Base-by-base conservation (phyloP, 2,797 vertebrate genomes). In the Ambastaia sidthimunki region DNA sequence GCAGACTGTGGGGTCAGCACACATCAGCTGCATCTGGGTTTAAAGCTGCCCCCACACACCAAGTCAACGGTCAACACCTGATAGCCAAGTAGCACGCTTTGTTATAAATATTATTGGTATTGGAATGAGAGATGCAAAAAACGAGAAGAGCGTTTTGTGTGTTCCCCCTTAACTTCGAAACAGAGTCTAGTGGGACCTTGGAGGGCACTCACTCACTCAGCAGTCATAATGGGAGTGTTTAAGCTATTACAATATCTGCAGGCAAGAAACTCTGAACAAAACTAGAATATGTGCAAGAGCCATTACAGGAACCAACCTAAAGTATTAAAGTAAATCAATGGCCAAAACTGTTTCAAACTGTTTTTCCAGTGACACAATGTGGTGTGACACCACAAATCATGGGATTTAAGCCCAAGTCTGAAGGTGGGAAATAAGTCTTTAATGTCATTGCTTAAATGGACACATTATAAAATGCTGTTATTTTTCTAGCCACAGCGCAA, bases 181-280 rank as follows among this genome's bases (percentile, higher is more conserved):
- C 34, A 0, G 4, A 60, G 69, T 73, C 62, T 16, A 54, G 18
- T 66, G 63, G 68, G 11, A 44, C 41, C 54, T 65, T 54, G 62
- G 72, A 81, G 31, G 41, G 73, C 82, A 76, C 57, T 70, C 37
- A 76, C 59, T 16, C 82, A 76, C 57, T 70, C 37, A 76, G 66
- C 19, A 60, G 71, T 78, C 72, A 73, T 48, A 68, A 28, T 76
- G 10, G 4, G 2, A 63, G 78, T 69, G 81, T 80, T 81, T 48
- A 72, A 82, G 69, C 74, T 63, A 71, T 59, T 50, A 18, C 19
- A 60, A 81, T 71, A 77, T 78, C 52, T 75, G 23, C 13, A 23
- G 15, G 23, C 21, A 60, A 60, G 4, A 13, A 25, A 4, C 11
- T 28, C 23, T 5, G 9, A 57, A 57, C 19, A 25, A 62, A 62